These are phyloP conservation scores for Alosa alosa DNA, from an alignment of 2,113 vertebrate species.

Conservation along the genomic window DNA sequence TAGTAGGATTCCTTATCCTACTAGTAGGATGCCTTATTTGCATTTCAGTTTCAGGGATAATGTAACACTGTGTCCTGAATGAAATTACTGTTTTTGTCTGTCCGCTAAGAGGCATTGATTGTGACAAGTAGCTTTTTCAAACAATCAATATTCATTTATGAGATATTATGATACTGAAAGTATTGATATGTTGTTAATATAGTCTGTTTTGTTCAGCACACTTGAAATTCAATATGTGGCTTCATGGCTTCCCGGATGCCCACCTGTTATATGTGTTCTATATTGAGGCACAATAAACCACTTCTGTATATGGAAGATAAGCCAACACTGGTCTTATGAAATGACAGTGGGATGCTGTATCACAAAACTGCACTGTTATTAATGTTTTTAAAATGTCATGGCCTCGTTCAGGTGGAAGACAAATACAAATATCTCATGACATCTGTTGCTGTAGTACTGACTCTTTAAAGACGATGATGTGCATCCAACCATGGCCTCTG, in stretches of 20 bases:
- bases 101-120: not conserved
- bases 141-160: not conserved
- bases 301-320: not conserved
- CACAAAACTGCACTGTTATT: not conserved
- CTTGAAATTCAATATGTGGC: too few species aligned
- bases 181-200: not conserved
- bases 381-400: too few species aligned
- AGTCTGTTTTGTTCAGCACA: not conserved
- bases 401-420: too few species aligned
- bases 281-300: not conserved
- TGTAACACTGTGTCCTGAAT: not conserved
- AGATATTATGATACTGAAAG: not conserved
- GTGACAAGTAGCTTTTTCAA: not conserved
- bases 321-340: not conserved
- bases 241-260: too few species aligned
- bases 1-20: not conserved
- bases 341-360: not conserved
- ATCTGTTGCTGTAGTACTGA: not conserved
- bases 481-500: too few species aligned
- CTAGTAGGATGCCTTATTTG: not conserved
- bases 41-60: not conserved
- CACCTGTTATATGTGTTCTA: not conserved
- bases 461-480: too few species aligned
- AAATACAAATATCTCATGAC: not conserved
- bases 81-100: not conserved